Evolutionary conservation across 1,140 invertebrate species (phyloP), one percentile per base, ranked within the genome.

Genomic region (Oscheius sp.): DNA sequence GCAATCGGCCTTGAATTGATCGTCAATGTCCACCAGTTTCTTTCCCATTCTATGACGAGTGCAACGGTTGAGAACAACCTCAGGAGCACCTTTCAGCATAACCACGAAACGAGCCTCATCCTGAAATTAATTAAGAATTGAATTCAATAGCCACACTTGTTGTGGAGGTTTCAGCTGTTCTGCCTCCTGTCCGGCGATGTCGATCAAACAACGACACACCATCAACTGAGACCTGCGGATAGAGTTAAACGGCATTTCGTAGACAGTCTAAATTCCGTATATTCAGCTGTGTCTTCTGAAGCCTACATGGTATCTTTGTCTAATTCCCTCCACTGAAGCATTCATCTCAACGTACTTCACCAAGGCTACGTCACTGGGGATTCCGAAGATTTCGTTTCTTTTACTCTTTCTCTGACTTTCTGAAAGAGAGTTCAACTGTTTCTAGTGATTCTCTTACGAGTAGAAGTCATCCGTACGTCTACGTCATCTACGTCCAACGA

Each of bases 31-130:
- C n/a, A 26, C 45, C 20, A 81, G 26, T 10, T 81, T 79, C 36
- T 76, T 74, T 13, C 74, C 71, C 28, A 80, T 72, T 26, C 68
- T 42, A 18, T 73, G 65, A 18, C 73, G 42, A 10, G 73, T 66
- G 59, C 82, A 83, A 31, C 68, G 65, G 31, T 69, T 77, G 18
- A 84, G 75, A 59, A 82, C 76, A 13, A 80, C 80, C 65, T 81
- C 79, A 3, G 80, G 75, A n/a, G 77, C 79, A 13, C 80, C 82
- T 78, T 83, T 83, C 66, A 84, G 81, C 79, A 83, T 83, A 4
- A 83, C 75, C 35, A 78, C 49, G 62, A 73, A 78, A 26, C 76
- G 77, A 34, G 77, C 76, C 49, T 76, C 46, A 7, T 55, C 70
- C 65, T 70, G 62, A 18, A 73, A 73, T 10, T 15, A n/a, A n/a